Evolutionary conservation across 2,797 vertebrate genomes (phyloP).

Genomic region (Intellagama lesueurii): DNA sequence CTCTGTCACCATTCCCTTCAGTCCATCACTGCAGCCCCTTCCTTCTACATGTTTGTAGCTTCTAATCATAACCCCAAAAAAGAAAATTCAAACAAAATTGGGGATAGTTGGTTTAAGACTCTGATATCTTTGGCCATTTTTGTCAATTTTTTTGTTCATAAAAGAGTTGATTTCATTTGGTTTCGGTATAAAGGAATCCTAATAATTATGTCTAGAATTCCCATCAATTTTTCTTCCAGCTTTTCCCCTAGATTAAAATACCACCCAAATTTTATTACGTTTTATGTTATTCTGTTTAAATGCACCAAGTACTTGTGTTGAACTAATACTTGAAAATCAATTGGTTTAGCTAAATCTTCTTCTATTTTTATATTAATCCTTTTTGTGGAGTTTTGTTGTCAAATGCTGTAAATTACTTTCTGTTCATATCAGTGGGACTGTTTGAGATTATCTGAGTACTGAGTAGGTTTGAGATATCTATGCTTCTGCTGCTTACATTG

Average conservation of each 20-base stretch:
- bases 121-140: neutral
- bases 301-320: too few species aligned
- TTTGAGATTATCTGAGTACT: neutral
- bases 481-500: too few species aligned
- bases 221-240: neutral
- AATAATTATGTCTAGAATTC: neutral
- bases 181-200: neutral
- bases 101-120: neutral
- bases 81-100: slow-evolving; percentile 13
- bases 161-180: neutral
- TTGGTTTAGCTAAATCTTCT: too few species aligned
- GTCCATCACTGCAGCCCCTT: neutral
- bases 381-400: neutral
- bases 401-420: neutral
- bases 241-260: too few species aligned
- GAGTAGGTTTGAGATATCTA: too few species aligned
- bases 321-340: too few species aligned
- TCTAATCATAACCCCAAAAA: neutral
- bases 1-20: neutral
- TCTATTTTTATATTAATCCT: too few species aligned
- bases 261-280: too few species aligned
- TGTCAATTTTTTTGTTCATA: neutral
- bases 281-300: too few species aligned
- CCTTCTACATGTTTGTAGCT: neutral
- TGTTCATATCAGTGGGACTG: neutral